Conservation (phyloP, 2,797 vertebrate species). For the Nothura maculosa region DNA sequence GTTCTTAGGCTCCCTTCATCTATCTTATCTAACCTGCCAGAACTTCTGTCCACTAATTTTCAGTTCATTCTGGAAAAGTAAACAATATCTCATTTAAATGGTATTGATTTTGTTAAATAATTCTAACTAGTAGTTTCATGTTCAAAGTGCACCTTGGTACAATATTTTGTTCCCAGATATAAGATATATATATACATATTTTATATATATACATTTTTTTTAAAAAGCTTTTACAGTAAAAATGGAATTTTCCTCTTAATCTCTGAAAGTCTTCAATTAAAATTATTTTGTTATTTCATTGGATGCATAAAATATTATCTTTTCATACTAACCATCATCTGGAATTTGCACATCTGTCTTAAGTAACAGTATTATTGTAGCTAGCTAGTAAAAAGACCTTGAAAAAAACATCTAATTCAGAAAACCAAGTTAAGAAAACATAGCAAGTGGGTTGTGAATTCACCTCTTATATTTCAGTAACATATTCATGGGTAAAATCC, state of each 20-base stretch:
- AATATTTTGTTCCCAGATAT: neutral
- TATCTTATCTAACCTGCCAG: neutral
- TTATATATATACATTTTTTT: too few relatives aligned
- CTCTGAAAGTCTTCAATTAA: neutral
- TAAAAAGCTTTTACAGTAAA: neutral
- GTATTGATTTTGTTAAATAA: neutral
- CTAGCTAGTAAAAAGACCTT: neutral
- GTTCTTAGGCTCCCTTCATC: neutral
- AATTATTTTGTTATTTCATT: neutral
- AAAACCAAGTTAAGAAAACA: constrained; percentile 18
- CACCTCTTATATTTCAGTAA: neutral
- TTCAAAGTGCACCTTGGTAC: neutral
- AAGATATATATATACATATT: too few relatives aligned
- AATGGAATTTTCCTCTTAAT: neutral
- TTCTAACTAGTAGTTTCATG: neutral
- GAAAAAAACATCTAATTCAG: neutral
- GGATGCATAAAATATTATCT: neutral
- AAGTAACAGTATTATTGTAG: neutral
- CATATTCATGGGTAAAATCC: neutral
- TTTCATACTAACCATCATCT: neutral
- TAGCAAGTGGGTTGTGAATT: constrained; percentile 32
- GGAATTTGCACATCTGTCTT: neutral
- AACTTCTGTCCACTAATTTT: neutral
- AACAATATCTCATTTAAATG: neutral
- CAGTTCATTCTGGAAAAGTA: neutral